These are phyloP conservation scores for Paramuricea clavata DNA, from an alignment of 92 coral and sea anemone genomes.

Conservation along the genomic window DNA sequence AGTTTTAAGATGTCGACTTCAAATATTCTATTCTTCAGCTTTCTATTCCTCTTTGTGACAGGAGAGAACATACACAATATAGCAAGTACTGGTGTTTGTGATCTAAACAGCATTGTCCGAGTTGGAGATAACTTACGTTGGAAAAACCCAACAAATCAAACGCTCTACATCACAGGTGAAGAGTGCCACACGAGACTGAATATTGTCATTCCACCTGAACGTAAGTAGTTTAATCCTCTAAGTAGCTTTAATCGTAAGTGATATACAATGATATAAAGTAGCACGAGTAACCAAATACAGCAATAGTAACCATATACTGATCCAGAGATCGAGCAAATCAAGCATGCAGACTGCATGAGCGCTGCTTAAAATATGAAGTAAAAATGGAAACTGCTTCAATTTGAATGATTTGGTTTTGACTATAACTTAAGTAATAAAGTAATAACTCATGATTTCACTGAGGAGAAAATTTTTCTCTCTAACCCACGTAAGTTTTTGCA, in stretches of 20 bases:
- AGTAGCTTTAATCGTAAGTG: too few species aligned
- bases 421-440: too few species aligned
- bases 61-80: background rate
- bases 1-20: background rate
- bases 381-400: background rate
- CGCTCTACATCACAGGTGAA: conserved; percentile 5
- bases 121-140: conserved; percentile 23
- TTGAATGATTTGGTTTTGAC: background rate
- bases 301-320: background rate
- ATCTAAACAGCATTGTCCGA: conserved; percentile 3
- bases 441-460: background rate
- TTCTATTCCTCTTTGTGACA: background rate
- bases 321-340: background rate
- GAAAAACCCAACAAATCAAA: conserved; percentile 38
- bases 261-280: background rate
- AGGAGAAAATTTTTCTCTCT: background rate
- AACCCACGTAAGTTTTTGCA: background rate
- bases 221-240: conserved; percentile 5
- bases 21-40: background rate
- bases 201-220: conserved; percentile 21
- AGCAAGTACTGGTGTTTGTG: background rate
- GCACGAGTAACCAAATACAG: too few species aligned
- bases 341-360: too few species aligned
- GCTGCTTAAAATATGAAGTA: background rate
- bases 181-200: background rate